Percentiles rank a stretch among this genome's conserved stretches.
phyloP scores from a whole-genome alignment of 2,113 vertebrate genomes.

The Scalopus aquaticus region DNA sequence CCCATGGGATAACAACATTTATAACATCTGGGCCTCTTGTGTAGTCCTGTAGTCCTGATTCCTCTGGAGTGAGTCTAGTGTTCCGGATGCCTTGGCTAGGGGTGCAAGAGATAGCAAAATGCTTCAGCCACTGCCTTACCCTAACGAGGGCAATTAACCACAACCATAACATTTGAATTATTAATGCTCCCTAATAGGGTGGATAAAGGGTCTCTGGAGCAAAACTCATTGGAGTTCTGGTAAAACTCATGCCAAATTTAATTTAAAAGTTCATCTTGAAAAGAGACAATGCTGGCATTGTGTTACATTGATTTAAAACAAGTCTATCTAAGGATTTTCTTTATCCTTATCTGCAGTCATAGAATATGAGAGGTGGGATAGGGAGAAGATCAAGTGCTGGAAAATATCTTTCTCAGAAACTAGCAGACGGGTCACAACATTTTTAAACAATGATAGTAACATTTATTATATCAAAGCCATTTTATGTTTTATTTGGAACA shows the following conservation, averaged over 20 bases:
- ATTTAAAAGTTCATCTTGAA: slow-evolving; percentile 84
- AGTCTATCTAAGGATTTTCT: slow-evolving; percentile 86
- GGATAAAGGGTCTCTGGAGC: slow-evolving; percentile 81
- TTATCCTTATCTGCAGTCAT: slow-evolving; percentile 88
- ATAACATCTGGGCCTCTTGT: neutral
- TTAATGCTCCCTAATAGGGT: slow-evolving; percentile 83
- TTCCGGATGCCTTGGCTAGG: neutral
- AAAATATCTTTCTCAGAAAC: slow-evolving; percentile 91
- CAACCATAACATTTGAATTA: slow-evolving; percentile 81
- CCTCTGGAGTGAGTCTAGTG: neutral
- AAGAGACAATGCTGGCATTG: slow-evolving; percentile 86
- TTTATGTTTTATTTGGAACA: slow-evolving; percentile 98
- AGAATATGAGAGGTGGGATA: slow-evolving; percentile 81
- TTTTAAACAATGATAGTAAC: slow-evolving; percentile 96
- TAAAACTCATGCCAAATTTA: slow-evolving; percentile 85
- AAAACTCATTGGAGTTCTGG: slow-evolving; percentile 81
- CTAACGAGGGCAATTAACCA: slow-evolving; percentile 79
- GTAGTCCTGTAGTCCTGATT: neutral
- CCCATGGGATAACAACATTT: neutral
- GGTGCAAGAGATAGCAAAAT: slow-evolving; percentile 53
- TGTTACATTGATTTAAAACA: slow-evolving; percentile 85
- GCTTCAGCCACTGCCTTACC: slow-evolving; percentile 56
- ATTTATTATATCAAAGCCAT: slow-evolving; percentile 98
- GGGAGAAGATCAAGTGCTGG: slow-evolving; percentile 82
- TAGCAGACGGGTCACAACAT: slow-evolving; percentile 93